Percentiles rank a stretch among this genome's conserved stretches.
These are phyloP conservation scores for Endotricha flammealis DNA, from an alignment of 2,888 invertebrate genomes.

Conservation along the genomic window DNA sequence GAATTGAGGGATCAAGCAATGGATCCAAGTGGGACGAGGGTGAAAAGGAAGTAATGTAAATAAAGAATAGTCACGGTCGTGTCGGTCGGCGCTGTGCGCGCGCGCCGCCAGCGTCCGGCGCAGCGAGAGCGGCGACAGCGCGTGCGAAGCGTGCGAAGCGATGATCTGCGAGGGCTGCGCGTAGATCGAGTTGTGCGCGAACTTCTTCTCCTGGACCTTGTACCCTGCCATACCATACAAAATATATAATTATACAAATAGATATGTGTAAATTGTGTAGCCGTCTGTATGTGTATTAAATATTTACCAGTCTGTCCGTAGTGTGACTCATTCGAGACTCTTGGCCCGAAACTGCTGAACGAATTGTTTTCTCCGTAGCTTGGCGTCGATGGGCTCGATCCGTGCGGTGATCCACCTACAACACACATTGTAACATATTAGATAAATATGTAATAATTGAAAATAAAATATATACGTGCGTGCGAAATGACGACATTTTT, in stretches of 20 bases:
- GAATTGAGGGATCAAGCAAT: too few species aligned
- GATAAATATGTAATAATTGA: too few species aligned
- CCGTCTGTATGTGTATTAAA: too few species aligned
- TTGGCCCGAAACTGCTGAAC: conserved; percentile 65
- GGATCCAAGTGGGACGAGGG: too few species aligned
- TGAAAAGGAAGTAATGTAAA: too few species aligned
- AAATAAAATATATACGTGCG: too few species aligned
- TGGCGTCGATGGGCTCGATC: conserved; percentile 64
- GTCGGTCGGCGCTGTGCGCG: conserved; percentile 80
- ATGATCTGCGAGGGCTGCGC: conserved; percentile 75
- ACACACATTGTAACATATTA: neutral
- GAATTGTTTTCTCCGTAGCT: conserved; percentile 58
- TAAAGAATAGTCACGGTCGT: conserved; percentile 68
- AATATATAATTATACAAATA: too few species aligned
- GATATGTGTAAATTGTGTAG: too few species aligned
- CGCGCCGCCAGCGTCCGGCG: conserved; percentile 70
- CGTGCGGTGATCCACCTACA: conserved; percentile 46
- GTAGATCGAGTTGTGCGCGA: conserved; percentile 54
- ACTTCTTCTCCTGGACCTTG: conserved; percentile 63
- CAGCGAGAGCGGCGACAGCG: conserved; percentile 69
- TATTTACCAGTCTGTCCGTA: conserved; percentile 70
- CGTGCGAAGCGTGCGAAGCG: conserved; percentile 37
- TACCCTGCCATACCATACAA: conserved; percentile 53
- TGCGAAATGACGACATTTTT: too few species aligned
- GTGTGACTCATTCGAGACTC: conserved; percentile 53